phyloP scores from a whole-genome alignment of 2,888 invertebrate species.

The Pyrocoelia pectoralis region DNA sequence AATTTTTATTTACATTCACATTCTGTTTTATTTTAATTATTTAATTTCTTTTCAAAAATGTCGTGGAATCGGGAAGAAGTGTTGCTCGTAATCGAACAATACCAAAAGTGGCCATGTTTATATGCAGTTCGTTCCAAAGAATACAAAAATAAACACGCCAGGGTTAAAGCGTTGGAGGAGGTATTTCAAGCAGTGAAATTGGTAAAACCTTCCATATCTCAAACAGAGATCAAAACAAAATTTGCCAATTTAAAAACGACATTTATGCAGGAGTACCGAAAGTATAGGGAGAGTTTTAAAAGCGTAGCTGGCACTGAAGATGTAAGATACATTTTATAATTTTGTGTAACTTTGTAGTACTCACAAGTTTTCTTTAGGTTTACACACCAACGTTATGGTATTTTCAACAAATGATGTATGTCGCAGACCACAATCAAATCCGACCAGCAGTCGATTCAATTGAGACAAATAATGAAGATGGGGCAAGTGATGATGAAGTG shows the following conservation, averaged over 20 bases:
- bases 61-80: slow-evolving; percentile 6
- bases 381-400: slow-evolving; percentile 13
- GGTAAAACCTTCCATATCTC: neutral
- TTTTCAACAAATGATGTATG: neutral
- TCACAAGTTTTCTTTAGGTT: slow-evolving; percentile 8
- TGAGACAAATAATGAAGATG: neutral
- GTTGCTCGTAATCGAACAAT: neutral
- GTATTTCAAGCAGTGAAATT: slow-evolving; percentile 1
- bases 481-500: neutral
- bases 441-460: neutral
- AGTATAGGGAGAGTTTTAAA: slow-evolving; percentile 6
- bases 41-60: neutral
- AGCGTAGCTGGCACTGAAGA: too few relatives aligned
- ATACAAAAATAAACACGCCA: slow-evolving; percentile 8
- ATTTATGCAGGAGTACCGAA: neutral
- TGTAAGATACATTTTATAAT: too few relatives aligned
- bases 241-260: slow-evolving; percentile 2
- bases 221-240: slow-evolving; percentile 7
- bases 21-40: neutral
- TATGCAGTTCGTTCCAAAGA: slow-evolving; percentile 1
- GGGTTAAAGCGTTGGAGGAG: neutral
- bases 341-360: slow-evolving; percentile 5
- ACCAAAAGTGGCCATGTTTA: too few relatives aligned
- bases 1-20: neutral
- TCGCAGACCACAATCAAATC: neutral